Percentiles rank a stretch among this genome's conserved stretches.
Evolutionary conservation across 2,888 invertebrate genomes (phyloP).

Genomic region (Lamellibrachia satsuma): DNA sequence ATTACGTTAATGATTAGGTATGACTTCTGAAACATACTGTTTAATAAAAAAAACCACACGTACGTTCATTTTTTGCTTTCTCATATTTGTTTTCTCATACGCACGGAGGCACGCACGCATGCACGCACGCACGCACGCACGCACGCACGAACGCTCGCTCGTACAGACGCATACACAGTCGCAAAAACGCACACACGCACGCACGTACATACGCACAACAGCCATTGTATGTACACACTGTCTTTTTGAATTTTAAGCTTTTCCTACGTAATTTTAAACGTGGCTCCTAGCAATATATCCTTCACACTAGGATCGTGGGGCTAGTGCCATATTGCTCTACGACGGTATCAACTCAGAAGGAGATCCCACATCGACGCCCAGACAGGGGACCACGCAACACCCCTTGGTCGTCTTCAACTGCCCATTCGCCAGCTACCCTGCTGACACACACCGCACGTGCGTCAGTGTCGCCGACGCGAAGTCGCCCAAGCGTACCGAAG

Average conservation of each 20-base stretch:
- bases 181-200: background rate
- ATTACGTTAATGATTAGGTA: too few relatives aligned
- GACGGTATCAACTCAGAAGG: background rate
- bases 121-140: background rate
- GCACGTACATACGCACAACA: background rate
- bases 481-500: background rate
- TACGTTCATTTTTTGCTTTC: too few relatives aligned
- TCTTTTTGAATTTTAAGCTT: too few relatives aligned
- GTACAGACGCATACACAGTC: background rate
- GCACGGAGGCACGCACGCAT: background rate
- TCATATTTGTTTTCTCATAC: too few relatives aligned
- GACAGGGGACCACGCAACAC: background rate
- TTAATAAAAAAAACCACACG: too few relatives aligned
- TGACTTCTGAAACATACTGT: too few relatives aligned
- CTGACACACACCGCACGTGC: conserved; percentile 26
- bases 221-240: background rate
- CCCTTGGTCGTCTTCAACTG: conserved; percentile 32
- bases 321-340: conserved; percentile 22
- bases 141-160: background rate
- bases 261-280: too few relatives aligned
- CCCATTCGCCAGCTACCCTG: conserved; percentile 31
- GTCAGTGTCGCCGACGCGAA: conserved; percentile 7
- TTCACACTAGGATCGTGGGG: conserved; percentile 5
- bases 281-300: too few relatives aligned
- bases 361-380: conserved; percentile 8